A percentile compares a stretch with the other conserved stretches of the same genome.
Evolutionary conservation across 2,888 invertebrate genomes (phyloP).

Genomic region (Muschampia plurimacula): DNA sequence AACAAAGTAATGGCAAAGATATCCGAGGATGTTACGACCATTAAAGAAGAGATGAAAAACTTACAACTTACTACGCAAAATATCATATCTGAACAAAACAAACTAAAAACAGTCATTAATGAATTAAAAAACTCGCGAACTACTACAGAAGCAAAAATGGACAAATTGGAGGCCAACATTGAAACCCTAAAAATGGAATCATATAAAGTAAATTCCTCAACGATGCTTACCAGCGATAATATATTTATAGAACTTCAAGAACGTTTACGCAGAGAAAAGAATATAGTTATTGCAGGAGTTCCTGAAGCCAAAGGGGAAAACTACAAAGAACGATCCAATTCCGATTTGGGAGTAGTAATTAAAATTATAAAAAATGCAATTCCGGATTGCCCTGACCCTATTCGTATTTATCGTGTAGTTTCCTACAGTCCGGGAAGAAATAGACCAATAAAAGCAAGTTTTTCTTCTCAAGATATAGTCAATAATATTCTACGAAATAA

Average conservation of each 20-base stretch:
- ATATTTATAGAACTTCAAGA: neutral
- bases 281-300: neutral
- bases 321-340: neutral
- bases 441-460: neutral
- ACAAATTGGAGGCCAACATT: neutral
- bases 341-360: neutral
- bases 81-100: neutral
- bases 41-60: neutral
- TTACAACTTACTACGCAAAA: neutral
- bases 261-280: neutral
- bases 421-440: neutral
- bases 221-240: neutral
- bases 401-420: neutral
- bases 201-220: neutral
- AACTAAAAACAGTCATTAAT: neutral
- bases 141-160: neutral
- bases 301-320: neutral
- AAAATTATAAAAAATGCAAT: neutral
- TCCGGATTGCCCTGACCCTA: neutral
- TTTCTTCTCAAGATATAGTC: neutral
- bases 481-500: neutral
- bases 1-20: neutral
- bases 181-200: neutral
- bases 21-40: constrained; percentile 1
- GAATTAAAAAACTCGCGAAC: neutral